Evolutionary conservation across 2,113 vertebrate genomes (phyloP).

Genomic region (Platanista minor): DNA sequence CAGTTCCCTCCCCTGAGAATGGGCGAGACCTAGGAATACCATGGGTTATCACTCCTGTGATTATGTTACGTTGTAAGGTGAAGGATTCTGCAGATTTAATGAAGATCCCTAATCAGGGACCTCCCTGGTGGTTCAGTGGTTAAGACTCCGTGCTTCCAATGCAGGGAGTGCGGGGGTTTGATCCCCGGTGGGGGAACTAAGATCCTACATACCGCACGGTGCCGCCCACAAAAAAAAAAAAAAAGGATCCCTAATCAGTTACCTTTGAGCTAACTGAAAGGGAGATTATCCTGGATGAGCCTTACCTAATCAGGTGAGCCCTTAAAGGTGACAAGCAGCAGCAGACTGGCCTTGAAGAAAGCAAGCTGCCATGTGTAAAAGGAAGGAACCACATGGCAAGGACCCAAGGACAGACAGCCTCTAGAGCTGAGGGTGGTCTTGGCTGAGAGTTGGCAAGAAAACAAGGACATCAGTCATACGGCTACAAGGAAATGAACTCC

Average conservation of each 20-base stretch:
- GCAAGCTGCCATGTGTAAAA: not conserved
- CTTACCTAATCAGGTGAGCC: not conserved
- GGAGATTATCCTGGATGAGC: not conserved
- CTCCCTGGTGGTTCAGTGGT: too few species aligned
- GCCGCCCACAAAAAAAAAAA: too few species aligned
- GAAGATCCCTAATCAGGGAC: not conserved
- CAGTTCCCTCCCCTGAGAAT: not conserved
- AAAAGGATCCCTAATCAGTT: not conserved
- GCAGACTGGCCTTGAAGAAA: not conserved
- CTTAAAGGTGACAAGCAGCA: not conserved
- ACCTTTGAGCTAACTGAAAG: not conserved
- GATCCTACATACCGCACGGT: too few species aligned
- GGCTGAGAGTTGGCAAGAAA: not conserved
- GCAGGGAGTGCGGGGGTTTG: too few species aligned
- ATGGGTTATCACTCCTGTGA: not conserved
- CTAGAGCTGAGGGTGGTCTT: not conserved
- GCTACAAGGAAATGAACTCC: not conserved
- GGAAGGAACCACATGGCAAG: not conserved
- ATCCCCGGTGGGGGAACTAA: too few species aligned
- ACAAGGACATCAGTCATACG: not conserved
- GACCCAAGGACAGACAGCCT: too few species aligned
- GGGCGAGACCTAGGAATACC: not conserved
- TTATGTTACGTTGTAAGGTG: not conserved
- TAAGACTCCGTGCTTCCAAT: too few species aligned
- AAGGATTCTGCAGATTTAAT: not conserved